Evolutionary conservation across 2,113 vertebrate genomes (phyloP).

Genomic region (Ictalurus punctatus): DNA sequence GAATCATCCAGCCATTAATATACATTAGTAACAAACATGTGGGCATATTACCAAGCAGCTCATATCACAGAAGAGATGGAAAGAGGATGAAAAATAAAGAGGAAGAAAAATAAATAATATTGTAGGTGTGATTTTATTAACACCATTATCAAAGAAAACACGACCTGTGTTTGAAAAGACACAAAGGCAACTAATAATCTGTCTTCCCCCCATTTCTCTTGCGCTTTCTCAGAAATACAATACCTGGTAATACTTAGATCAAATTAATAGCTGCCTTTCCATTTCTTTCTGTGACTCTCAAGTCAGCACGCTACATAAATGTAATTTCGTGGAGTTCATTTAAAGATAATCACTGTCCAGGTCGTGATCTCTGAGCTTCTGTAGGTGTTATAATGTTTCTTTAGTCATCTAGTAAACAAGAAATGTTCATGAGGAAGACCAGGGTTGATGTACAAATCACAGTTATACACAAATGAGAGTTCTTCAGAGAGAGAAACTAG

Average conservation of each 20-base stretch:
- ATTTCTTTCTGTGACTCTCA: slow-evolving; percentile 5
- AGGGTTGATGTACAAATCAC: not conserved
- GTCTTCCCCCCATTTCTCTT: not conserved
- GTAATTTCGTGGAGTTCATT: slow-evolving; percentile 24
- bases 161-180: slow-evolving; percentile 14
- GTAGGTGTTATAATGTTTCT: not conserved
- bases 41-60: slow-evolving; percentile 20
- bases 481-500: not conserved
- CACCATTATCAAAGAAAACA: slow-evolving; percentile 22
- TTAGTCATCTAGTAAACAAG: slow-evolving; percentile 1
- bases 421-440: not conserved
- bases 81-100: not conserved
- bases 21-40: slow-evolving; percentile 12
- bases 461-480: not conserved
- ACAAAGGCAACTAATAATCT: slow-evolving; percentile 39
- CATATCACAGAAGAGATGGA: slow-evolving; percentile 7
- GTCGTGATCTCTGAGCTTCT: slow-evolving; percentile 23
- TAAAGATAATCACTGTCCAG: slow-evolving; percentile 12
- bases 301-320: not conserved
- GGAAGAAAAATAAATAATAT: not conserved
- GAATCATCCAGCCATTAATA: slow-evolving; percentile 14
- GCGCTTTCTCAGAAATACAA: slow-evolving; percentile 10
- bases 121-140: slow-evolving; percentile 31
- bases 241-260: not conserved
- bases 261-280: not conserved